phyloP scores from a whole-genome alignment of 35 echinoderm and acorn worm species.

The Lytechinus variegatus region DNA sequence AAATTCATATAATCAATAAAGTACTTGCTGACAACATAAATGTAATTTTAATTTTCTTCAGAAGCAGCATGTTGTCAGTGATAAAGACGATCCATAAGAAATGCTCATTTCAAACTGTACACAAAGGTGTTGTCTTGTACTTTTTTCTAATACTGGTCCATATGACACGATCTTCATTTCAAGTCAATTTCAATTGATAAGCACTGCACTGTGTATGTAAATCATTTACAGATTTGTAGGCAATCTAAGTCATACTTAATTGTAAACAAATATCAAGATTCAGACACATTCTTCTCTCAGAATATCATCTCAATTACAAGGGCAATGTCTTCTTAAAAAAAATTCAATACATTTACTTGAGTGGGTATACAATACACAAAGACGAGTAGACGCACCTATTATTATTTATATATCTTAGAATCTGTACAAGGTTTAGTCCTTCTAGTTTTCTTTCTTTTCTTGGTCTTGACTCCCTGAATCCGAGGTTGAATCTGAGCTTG shows the following conservation, averaged over 20 bases:
- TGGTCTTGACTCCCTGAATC: conserved; percentile 28
- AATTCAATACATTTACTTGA: neutral
- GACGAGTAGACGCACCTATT: neutral
- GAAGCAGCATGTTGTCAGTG: neutral
- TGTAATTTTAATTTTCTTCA: neutral
- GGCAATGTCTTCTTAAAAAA: neutral
- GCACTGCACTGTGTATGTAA: neutral
- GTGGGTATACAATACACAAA: neutral
- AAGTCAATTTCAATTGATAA: neutral
- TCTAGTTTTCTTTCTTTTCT: conserved; percentile 46
- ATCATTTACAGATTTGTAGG: neutral
- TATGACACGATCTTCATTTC: neutral
- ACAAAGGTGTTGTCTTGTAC: neutral
- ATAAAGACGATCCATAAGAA: neutral
- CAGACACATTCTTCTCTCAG: neutral
- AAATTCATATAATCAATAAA: neutral
- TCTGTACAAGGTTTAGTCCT: neutral
- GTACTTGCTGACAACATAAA: neutral
- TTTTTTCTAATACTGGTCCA: neutral
- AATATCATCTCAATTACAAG: neutral
- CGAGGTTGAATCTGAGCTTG: conserved; percentile 19
- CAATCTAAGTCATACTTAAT: neutral
- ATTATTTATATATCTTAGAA: conserved; percentile 7
- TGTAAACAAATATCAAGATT: neutral
- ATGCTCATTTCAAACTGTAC: neutral